These are phyloP conservation scores for Gambelia wislizenii DNA, from an alignment of 2,797 vertebrate genomes.

Conservation along the genomic window DNA sequence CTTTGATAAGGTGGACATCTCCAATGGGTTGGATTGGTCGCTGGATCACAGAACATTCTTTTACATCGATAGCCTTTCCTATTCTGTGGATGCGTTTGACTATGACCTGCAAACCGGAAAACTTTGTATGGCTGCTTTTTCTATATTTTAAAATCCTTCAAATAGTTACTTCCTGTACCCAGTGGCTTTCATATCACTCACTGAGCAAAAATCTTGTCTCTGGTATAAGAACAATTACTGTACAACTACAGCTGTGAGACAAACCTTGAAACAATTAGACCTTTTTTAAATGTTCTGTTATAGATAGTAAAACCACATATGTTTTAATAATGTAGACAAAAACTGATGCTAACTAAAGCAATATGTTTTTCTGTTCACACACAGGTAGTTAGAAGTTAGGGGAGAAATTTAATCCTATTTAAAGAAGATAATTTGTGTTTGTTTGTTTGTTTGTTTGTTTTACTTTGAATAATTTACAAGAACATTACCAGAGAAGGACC, in stretches of 20 bases:
- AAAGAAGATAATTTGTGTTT: not conserved
- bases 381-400: not conserved
- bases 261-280: not conserved
- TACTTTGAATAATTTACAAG: not conserved
- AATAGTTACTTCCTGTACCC: not conserved
- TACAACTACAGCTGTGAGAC: too few species aligned
- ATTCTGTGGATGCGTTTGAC: constrained; percentile 90
- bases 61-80: constrained; percentile 92
- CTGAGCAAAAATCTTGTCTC: not conserved
- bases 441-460: not conserved
- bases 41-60: constrained; percentile 89
- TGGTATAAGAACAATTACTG: not conserved
- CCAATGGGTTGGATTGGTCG: constrained; percentile 95
- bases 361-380: not conserved
- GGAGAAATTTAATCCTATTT: not conserved
- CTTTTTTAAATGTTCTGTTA: not conserved
- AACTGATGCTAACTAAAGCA: not conserved
- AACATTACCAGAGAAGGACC: not conserved
- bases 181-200: not conserved
- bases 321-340: not conserved
- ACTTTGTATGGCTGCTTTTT: constrained; percentile 79
- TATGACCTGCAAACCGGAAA: constrained; percentile 86
- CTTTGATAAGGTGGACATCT: constrained; percentile 91
- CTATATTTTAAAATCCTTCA: not conserved
- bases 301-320: not conserved